Conservation (phyloP, 2,888 invertebrate genomes). For the Synanthedon andrenaeformis region DNA sequence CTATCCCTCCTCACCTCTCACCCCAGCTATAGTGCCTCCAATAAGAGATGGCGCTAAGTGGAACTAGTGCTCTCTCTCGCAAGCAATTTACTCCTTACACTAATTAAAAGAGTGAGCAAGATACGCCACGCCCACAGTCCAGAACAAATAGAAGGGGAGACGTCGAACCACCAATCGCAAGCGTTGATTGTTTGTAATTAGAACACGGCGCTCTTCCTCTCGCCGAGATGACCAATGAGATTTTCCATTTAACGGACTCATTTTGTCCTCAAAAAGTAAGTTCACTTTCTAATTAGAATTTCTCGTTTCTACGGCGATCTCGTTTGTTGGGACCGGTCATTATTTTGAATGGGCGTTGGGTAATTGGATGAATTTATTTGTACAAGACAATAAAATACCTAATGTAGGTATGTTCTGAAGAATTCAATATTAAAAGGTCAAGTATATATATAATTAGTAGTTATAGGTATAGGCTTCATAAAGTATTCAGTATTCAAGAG, state of each 20-base stretch:
- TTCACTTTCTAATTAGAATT: conserved; percentile 44
- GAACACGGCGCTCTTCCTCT: conserved; percentile 60
- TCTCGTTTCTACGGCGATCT: conserved; percentile 25
- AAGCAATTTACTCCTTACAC: conserved; percentile 71
- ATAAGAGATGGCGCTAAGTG: conserved; percentile 62
- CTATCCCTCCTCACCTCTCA: conserved; percentile 45
- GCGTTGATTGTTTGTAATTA: conserved; percentile 71
- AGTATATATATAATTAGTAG: too few species aligned
- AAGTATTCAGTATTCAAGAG: too few species aligned
- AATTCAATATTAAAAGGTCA: too few species aligned
- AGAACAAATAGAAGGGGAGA: conserved; percentile 68
- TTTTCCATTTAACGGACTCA: conserved; percentile 50
- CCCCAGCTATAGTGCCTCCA: conserved; percentile 52
- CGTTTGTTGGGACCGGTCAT: conserved; percentile 41
- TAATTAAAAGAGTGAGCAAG: conserved; percentile 71
- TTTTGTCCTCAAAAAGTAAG: conserved; percentile 36
- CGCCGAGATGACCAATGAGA: conserved; percentile 62
- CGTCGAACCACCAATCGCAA: conserved; percentile 49
- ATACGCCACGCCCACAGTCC: conserved; percentile 54
- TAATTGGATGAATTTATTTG: neutral
- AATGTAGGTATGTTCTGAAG: too few species aligned
- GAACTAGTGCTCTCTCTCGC: conserved; percentile 63
- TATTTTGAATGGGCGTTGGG: conserved; percentile 33
- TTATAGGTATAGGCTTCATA: too few species aligned
- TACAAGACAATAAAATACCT: neutral